Conservation (phyloP, 2,113 vertebrate species). For the Phoxinus phoxinus region DNA sequence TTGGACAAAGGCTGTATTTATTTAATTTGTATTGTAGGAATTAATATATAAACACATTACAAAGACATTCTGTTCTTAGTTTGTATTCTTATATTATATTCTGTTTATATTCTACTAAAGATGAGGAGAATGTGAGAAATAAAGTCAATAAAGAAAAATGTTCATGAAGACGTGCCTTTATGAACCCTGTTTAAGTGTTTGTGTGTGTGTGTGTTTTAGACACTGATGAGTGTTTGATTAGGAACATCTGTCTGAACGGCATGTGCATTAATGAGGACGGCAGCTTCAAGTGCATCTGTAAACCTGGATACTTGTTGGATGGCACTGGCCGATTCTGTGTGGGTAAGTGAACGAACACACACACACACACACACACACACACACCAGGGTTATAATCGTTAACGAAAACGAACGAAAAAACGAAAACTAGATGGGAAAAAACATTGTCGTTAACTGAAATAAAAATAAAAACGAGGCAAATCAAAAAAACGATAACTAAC, state of each 20-base stretch:
- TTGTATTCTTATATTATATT: too few species aligned
- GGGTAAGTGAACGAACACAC: slow-evolving; percentile 61
- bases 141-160: neutral
- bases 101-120: too few species aligned
- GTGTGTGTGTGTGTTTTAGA: slow-evolving; percentile 74
- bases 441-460: too few species aligned
- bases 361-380: neutral
- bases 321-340: slow-evolving; percentile 77
- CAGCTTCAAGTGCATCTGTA: slow-evolving; percentile 98
- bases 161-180: neutral
- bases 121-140: neutral
- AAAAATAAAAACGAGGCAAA: too few species aligned
- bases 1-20: too few species aligned
- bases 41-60: too few species aligned
- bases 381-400: too few species aligned
- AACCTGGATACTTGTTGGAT: slow-evolving; percentile 87
- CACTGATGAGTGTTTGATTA: slow-evolving; percentile 93
- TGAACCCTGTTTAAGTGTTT: neutral
- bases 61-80: too few species aligned
- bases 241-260: slow-evolving; percentile 95
- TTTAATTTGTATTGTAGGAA: too few species aligned
- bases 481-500: too few species aligned
- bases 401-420: too few species aligned
- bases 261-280: slow-evolving; percentile 98
- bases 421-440: too few species aligned